phyloP scores from a whole-genome alignment of 2,113 vertebrate genomes.

The Atrichornis clamosus region DNA sequence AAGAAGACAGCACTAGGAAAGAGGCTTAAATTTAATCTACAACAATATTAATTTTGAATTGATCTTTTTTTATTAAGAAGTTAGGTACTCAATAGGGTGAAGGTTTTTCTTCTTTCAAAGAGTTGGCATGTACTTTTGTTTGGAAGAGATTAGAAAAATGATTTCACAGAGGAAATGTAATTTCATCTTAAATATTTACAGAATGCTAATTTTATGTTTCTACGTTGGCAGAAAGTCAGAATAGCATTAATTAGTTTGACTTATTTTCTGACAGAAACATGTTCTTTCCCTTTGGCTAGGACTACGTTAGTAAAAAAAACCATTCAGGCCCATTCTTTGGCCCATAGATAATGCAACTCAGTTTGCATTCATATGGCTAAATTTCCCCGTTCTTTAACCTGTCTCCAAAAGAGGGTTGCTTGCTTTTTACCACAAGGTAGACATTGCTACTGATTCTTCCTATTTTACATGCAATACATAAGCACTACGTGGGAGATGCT shows the following conservation, averaged over 20 bases:
- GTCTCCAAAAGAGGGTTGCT: neutral
- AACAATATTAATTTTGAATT: neutral
- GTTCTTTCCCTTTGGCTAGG: neutral
- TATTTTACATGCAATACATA: neutral
- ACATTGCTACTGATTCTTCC: neutral
- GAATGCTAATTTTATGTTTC: constrained; percentile 41
- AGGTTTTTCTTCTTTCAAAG: neutral
- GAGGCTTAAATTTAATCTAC: neutral
- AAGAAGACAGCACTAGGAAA: neutral
- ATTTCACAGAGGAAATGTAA: constrained; percentile 10
- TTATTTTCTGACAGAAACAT: neutral
- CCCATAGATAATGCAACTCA: neutral
- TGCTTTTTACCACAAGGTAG: neutral
- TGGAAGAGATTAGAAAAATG: constrained; percentile 4
- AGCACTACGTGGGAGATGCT: neutral
- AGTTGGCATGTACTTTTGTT: neutral
- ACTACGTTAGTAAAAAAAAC: neutral
- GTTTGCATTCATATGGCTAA: neutral
- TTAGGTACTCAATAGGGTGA: neutral
- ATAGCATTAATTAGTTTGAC: constrained; percentile 32
- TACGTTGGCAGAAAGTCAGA: neutral
- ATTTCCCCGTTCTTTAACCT: neutral
- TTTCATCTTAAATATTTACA: constrained; percentile 50
- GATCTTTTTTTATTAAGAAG: neutral
- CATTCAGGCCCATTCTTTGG: neutral